phyloP scores from a whole-genome alignment of 2,113 vertebrate genomes.

The Theristicus caerulescens region DNA sequence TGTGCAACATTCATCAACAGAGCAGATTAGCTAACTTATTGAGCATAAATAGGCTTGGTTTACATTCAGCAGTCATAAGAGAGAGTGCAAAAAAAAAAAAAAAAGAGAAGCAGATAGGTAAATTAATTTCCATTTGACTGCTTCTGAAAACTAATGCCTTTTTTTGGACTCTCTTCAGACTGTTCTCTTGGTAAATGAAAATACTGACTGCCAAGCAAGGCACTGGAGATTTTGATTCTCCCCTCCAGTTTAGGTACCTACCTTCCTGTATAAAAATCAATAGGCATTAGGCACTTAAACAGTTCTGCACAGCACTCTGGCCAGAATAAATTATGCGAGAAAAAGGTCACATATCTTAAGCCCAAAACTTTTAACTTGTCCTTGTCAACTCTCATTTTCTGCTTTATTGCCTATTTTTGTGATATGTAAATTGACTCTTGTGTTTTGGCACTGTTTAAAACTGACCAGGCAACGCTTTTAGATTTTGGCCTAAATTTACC shows the following conservation, averaged over 20 bases:
- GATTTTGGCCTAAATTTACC: not conserved
- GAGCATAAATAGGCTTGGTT: not conserved
- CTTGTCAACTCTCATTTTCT: not conserved
- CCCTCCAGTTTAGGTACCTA: not conserved
- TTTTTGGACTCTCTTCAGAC: slow-evolving; percentile 16
- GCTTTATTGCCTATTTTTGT: not conserved
- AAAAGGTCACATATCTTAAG: not conserved
- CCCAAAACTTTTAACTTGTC: not conserved
- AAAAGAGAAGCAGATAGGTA: not conserved
- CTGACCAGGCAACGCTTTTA: not conserved
- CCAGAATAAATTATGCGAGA: not conserved
- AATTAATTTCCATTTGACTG: slow-evolving; percentile 37
- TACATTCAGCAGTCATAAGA: not conserved
- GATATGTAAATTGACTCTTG: not conserved
- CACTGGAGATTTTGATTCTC: not conserved
- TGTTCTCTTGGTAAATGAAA: slow-evolving; percentile 42
- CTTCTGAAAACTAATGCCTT: not conserved
- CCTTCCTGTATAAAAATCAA: slow-evolving; percentile 31
- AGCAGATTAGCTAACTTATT: not conserved
- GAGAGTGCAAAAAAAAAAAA: no score
- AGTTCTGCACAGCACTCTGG: not conserved
- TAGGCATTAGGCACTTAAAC: slow-evolving; percentile 4
- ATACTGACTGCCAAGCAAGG: not conserved
- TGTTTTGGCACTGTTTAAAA: not conserved
- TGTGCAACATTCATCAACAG: not conserved